phyloP scores from a whole-genome alignment of 35 echinoderm and acorn worm species.

The Nesometra sesokonis region DNA sequence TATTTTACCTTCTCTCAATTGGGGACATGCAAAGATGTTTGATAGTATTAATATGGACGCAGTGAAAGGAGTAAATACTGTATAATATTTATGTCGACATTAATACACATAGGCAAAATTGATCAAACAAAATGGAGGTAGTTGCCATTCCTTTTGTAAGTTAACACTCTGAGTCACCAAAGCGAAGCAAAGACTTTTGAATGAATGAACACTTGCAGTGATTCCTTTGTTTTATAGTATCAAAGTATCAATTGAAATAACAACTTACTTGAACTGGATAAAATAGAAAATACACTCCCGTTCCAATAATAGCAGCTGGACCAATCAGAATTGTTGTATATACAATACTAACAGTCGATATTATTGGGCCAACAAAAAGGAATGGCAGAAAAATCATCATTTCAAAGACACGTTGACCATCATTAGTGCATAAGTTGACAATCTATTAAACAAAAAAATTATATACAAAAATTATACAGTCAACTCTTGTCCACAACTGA shows the following conservation, averaged over 20 bases:
- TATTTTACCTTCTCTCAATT: too few relatives aligned
- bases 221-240: not conserved
- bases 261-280: conserved; percentile 39
- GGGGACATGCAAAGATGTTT: too few relatives aligned
- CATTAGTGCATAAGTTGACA: conserved; percentile 65
- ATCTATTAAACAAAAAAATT: conserved; percentile 13
- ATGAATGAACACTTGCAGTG: not conserved
- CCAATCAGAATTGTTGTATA: conserved; percentile 41
- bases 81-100: too few relatives aligned
- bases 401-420: conserved; percentile 44
- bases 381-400: conserved; percentile 30
- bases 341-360: conserved; percentile 14
- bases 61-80: too few relatives aligned
- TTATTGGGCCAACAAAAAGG: conserved; percentile 15
- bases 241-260: not conserved
- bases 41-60: too few relatives aligned
- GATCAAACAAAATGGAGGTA: not conserved
- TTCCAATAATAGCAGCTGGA: conserved; percentile 41
- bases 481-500: too few relatives aligned
- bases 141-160: too few relatives aligned
- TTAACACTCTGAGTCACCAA: too few relatives aligned
- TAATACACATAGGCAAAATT: too few relatives aligned
- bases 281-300: conserved; percentile 41
- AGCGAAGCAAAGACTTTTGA: too few relatives aligned
- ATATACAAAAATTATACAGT: too few relatives aligned